Evolutionary conservation across 2,113 vertebrate genomes (phyloP), one percentile per base, ranked within the genome.

Genomic region (Polyodon spathula): DNA sequence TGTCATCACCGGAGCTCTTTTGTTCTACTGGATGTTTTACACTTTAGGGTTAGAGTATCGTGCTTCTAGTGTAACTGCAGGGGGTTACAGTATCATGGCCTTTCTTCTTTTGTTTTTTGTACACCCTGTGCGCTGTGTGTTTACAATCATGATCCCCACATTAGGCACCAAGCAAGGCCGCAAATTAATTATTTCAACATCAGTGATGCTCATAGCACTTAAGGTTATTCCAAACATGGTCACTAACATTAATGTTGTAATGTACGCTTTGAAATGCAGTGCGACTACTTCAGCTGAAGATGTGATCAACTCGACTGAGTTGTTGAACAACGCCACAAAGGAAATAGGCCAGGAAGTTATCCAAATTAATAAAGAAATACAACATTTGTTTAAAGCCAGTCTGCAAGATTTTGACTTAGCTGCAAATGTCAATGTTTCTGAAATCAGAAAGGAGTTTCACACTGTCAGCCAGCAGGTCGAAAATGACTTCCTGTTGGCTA

Each of bases 71-170:
- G 37, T 42, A 0, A 62, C 60, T 43, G 62, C 88, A 0, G 4
- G 72, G 15, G 52, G 80, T 68, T 87, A 88, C 65, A 75, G 85
- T 0, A 61, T 81, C 42, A 58, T 84, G 60, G 62, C 84, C 40
- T 80, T 90, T 16, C 68, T 92, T 59, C 52, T 68, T 6, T 84
- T 89, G 9, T 71, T 86, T 59, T 58, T 96, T 51, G 78, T 90
- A 27, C 92, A 93, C 59, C 94, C 95, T 0, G 65, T 86, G 53
- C 93, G 95, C 42, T 98, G 95, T 41, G 82, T 90, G 43, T 83
- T 96, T 70, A 92, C 81, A 0, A 81, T 97, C 66, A 82, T 73
- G 1, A 73, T 94, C 62, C 94, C 93, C 4, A 92, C 85, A 0
- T 57, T 93, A 11, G 91, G 93, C 57, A 93, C 89, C 5, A 86